Conservation (phyloP, 2,113 vertebrate species). For the Zosterops borbonicus region DNA sequence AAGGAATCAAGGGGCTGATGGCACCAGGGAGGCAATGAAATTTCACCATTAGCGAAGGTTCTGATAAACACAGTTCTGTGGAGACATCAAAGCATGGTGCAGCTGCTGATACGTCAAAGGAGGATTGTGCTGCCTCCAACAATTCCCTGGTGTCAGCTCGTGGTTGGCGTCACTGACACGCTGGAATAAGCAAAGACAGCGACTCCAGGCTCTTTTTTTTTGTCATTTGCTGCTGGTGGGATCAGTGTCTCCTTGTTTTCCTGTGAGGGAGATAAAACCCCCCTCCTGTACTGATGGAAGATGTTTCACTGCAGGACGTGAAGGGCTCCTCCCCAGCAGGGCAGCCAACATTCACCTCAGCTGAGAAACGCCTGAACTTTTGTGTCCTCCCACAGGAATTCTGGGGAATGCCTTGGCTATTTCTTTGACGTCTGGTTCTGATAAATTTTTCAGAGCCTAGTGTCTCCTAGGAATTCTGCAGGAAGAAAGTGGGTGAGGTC, state of each 20-base stretch:
- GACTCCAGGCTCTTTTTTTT: not conserved
- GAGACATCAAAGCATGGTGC: conserved; percentile 22
- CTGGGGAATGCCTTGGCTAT: conserved; percentile 58
- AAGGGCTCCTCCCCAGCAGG: conserved; percentile 10
- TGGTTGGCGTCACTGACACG: conserved; percentile 32
- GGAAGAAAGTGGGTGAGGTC: conserved; percentile 72
- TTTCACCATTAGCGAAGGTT: not conserved
- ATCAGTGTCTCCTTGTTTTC: not conserved
- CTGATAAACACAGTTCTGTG: not conserved
- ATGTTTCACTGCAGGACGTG: not conserved
- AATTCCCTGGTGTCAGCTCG: conserved; percentile 38
- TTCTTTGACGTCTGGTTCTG: conserved; percentile 71
- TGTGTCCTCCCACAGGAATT: conserved; percentile 34
- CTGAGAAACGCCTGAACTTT: conserved; percentile 25
- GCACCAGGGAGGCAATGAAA: not conserved
- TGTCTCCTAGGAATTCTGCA: conserved; percentile 72
- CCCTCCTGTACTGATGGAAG: not conserved
- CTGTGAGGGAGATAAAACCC: not conserved
- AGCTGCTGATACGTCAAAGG: conserved; percentile 39
- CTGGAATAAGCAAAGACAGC: not conserved
- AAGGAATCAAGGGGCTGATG: not conserved
- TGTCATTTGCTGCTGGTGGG: not conserved
- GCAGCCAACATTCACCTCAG: not conserved
- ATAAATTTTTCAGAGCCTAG: conserved; percentile 71
- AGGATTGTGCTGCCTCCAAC: conserved; percentile 14